Evolutionary conservation across 2,113 vertebrate species (phyloP), one percentile per base, ranked within the genome.

Genomic region (Montifringilla adamsi): DNA sequence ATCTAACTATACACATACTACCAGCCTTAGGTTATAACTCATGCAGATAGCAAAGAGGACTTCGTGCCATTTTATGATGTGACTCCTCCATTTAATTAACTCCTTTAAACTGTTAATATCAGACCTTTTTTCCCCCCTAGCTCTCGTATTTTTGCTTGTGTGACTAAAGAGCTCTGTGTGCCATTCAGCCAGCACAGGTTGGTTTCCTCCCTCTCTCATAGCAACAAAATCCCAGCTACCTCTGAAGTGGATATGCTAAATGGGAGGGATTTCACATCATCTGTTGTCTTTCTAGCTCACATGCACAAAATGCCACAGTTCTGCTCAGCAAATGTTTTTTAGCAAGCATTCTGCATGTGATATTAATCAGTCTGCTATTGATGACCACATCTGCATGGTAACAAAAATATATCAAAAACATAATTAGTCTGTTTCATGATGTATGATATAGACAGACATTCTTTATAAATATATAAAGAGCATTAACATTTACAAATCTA

Each of bases 21-120:
- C 55, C 83, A 96, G 85, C 83, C 82, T 89, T 70, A 77, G 83
- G 80, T 95, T 84, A 92, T 91, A 84, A 95, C 94, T 97, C 95
- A 94, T 66, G 60, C 47, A 89, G 89, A 94, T 84, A 97, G 95
- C 94, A 93, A 83, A 94, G 72, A 90, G 52, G 70, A 97, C 87
- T 96, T 97, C 4, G 10, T 95, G 87, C 68, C 58, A 88, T 89
- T 90, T 97, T 96, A 95, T 94, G 80, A 91, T 79, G 52, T 80
- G 87, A 95, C 58, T 96, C 93, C 52, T 63, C 59, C 64, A 92
- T 97, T 97, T 98, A 98, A 97, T 98, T 97, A 97, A 96, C 91
- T 97, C 82, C 37, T 93, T 91, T 92, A 80, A 80, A 63, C 72
- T 77, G 26, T 43, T 74, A 64, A 33, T 59, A 75, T 81, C 35